Evolutionary conservation across 2,797 vertebrate genomes (phyloP), one percentile per base, ranked within the genome.

Genomic region (Cercopithecus neglectus): DNA sequence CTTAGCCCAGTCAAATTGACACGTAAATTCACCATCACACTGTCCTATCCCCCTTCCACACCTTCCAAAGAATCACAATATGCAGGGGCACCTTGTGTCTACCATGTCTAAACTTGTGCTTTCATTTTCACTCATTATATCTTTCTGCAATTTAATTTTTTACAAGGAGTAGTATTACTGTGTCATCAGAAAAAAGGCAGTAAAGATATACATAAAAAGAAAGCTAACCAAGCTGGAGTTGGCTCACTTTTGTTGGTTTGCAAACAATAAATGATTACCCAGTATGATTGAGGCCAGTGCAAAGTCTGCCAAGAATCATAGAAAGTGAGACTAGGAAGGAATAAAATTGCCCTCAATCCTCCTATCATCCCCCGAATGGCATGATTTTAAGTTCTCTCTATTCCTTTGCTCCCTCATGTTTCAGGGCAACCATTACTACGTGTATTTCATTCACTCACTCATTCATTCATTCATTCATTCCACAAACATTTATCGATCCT

Each of bases 91-190:
- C 75, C 50, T 80, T 87, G 11, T 67, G 50, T 55, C 57, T 70
- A 48, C 53, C 61, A 28, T 70, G 67, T 26, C 90, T 88, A 89
- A 90, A 94, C 75, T 81, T 95, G 64, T 84, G 89, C 78, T 96
- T 95, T 96, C 76, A 0, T 85, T 93, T 95, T 92, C 78, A 81
- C 44, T 76, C 13, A 5, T 46, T 28, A 22, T 50, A 87, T 76
- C 76, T 75, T 78, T 91, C 64, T 96, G 90, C 59, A 89, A 94
- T 91, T 95, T 85, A 50, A 21, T 17, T 78, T 91, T 97, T 96
- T 97, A 95, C 64, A 94, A 95, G 90, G 53, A 80, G 41, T 67
- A 53, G 0, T 67, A 91, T 91, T 85, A 90, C 92, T 95, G 91
- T 93, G 67, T 95, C 95, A 97, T 80, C 91, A 95, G 75, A 39